Base-by-base conservation (phyloP, 2,113 vertebrate species). In the Amphiprion ocellaris region DNA sequence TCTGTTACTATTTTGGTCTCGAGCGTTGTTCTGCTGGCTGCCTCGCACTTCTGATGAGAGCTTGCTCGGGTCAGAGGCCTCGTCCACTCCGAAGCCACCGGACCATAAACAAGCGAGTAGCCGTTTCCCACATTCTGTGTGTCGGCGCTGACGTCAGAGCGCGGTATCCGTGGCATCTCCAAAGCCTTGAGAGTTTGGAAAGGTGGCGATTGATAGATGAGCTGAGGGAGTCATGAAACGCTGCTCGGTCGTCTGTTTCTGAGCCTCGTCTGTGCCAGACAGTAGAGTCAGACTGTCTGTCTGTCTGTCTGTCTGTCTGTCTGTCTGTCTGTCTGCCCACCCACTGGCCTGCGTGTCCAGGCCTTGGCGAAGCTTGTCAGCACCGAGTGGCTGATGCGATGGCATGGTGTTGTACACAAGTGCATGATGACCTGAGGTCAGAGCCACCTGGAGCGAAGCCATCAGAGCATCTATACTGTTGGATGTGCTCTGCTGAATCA, bases 201-300 rank as follows among this genome's bases (percentile, higher is more conserved):
- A 89, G 79, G 89, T 85, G 85, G 77, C 63, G 82, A 91, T 53
- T 88, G 93, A 94, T 87, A 87, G 82, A 91, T 88, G 69, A 90
- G 89, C 90, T 83, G 6, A 17, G 63, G 77, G 88, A 85, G 77
- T 76, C 84, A 81, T 88, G 84, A 85, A 72, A 87, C 74, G 69
- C 62, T 80, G 78, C 74, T 77, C 76, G 60, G 81, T 59, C 44
- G 73, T 82, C 79, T 76, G 77, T 88, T 77, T 90, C 69, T 67
- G 58, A 63, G 53, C 50, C n/a, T 64, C 8, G 62, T 56, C 82
- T 72, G 33, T 82, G 76, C 79, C 82, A 83, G 83, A 89, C 73
- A 70, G 77, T 44, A 78, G 78, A 84, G 83, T 30, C 89, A 84
- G 26, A 1, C 26, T 1, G 26, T 26, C 26, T 26, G 26, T 3